Base-by-base conservation (phyloP, 23 tunicate genomes). In the Styela clava region DNA sequence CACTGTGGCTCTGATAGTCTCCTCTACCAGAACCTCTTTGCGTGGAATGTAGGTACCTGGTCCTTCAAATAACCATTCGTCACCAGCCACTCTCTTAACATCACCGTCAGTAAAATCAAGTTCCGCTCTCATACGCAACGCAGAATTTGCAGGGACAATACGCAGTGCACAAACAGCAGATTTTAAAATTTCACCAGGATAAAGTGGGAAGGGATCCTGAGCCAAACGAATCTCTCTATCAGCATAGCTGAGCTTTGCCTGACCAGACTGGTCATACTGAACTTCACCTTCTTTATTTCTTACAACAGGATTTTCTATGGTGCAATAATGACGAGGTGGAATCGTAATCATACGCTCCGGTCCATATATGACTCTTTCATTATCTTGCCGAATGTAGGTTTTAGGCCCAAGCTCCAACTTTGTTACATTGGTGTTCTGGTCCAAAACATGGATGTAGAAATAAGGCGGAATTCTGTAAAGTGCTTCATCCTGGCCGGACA, bases 1-100 rank as follows among this genome's bases (percentile, higher is more conserved):
- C 29, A 88, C 85, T 64, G 89, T 77, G 19, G 99, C 94, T 23
- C 88, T 82, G 31, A 94, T 74, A 20, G 79, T 69, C 37, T 86
- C 91, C 21, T 78, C 88, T n/a, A 85, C 84, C 16, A 87, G 18
- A 2, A 85, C 91, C 37, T 94, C 99, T 64, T 94, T 94, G 63
- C 99, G 91, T 24, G 99, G 99, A 61, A 82, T 88, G 85, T 94
- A 94, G 9, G 99, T 94, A 31, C 88, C 95, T 0, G 91, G 91
- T 34, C 91, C 97, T 79, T 87, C 85, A 78, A 89, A 89, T 68
- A 89, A 62, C 95, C 95, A 89, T 83, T 94, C 99, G 64, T 94
- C 99, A 18, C 99, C 99, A 62, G 99, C 99, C n/a, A 85, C 86
- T 67, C 91, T 68, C 30, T 73, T 67, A 34, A 31, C 63, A 28